Base-by-base conservation (phyloP, 2,888 invertebrate genomes). In the Dicyrtomina minuta region DNA sequence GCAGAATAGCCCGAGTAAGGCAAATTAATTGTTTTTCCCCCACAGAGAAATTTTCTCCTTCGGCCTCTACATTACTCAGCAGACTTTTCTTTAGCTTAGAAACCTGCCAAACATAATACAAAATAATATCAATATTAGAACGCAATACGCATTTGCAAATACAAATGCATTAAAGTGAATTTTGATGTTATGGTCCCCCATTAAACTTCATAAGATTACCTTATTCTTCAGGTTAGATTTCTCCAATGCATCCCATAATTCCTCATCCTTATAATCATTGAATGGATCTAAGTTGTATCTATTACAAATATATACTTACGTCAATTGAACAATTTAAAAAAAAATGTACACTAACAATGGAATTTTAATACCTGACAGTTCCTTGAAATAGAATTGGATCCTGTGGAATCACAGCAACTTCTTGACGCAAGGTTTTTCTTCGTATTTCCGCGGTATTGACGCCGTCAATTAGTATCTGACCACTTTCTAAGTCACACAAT, bases 11-110 rank as follows among this genome's bases (percentile, higher is more conserved):
- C 65, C 81, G 74, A 13, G 80, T 80, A 55, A 81, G 70, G 60
- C 81, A 81, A 66, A 81, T 76, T 17, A 81, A 71, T 68, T 81
- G 81, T 43, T 79, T 80, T 73, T 81, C 81, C 15, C 81, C 81
- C 10, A 80, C 79, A 27, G 79, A 79, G 68, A 80, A 79, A 39
- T 79, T 80, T 49, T 76, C 77, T 6, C 79, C 79, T 49, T 78
- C 77, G 22, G 75, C 70, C 46, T 75, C 72, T 13, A 79, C 77
- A 10, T 71, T 55, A 22, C 74, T 70, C 10, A 71, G 68, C 4
- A 80, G 64, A 43, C 77, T 74, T 39, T 77, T 77, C 12, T 79
- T 78, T 55, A 79, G 78, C 39, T 73, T 75, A n/a, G 70, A 72
- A 51, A 79, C 73, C 79, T 79, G 53, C 33, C 3, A 33, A 5